Percentiles rank a stretch among this genome's conserved stretches.
Evolutionary conservation across 2,888 invertebrate genomes (phyloP).

Genomic region (Cryptocephalus primarius): DNA sequence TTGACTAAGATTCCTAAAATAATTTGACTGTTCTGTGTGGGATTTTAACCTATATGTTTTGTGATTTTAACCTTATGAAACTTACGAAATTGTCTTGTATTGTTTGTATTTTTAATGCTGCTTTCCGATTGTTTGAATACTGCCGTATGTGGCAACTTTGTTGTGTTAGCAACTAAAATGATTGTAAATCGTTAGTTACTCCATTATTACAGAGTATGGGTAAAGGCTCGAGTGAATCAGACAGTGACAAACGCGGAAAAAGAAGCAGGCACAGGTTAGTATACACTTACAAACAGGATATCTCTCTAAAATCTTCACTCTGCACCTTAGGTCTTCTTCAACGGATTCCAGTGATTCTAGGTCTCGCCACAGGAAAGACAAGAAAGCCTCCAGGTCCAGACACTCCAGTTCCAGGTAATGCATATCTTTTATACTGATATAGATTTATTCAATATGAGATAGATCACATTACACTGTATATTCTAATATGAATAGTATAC

Average conservation of each 20-base stretch:
- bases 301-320: constrained; percentile 9
- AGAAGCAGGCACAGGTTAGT: constrained; percentile 32
- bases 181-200: neutral
- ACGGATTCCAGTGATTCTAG: constrained; percentile 27
- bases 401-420: constrained; percentile 23
- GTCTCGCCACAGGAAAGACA: constrained; percentile 20
- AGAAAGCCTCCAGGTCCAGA: constrained; percentile 20
- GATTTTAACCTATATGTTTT: too few species aligned
- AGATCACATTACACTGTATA: too few species aligned
- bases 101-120: too few species aligned
- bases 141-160: too few species aligned
- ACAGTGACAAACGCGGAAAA: constrained; percentile 30
- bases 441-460: too few species aligned
- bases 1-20: too few species aligned
- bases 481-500: too few species aligned
- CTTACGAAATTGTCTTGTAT: too few species aligned
- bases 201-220: constrained; percentile 24
- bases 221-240: constrained; percentile 38
- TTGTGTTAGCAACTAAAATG: too few species aligned
- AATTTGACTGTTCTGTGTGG: too few species aligned
- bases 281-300: constrained; percentile 22
- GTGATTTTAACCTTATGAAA: too few species aligned
- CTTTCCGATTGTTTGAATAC: too few species aligned
- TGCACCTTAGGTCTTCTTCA: constrained; percentile 29
- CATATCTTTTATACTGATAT: neutral